Percentiles rank a stretch among this genome's conserved stretches.
Evolutionary conservation across 2,113 vertebrate species (phyloP).

Genomic region (Orthochromis malagaraziensis): DNA sequence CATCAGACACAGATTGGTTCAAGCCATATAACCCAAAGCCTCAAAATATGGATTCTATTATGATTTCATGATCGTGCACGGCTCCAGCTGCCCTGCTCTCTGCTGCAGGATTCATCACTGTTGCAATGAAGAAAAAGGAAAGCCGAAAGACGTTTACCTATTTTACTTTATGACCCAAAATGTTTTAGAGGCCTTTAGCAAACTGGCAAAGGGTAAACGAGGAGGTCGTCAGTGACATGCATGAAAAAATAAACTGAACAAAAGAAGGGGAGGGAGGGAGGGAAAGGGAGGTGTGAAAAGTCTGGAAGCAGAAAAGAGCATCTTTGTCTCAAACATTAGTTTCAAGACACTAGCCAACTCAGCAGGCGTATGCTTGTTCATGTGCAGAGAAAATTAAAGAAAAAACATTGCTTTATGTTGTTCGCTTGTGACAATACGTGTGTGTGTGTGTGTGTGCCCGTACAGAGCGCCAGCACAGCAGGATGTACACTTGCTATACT

Average conservation of each 20-base stretch:
- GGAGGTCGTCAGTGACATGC: background rate
- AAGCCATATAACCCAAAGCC: background rate
- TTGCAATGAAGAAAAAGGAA: background rate
- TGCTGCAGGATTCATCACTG: background rate
- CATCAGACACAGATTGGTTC: background rate
- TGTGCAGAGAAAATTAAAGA: constrained; percentile 10
- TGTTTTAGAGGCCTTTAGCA: background rate
- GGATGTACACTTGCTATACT: background rate
- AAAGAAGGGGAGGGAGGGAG: background rate
- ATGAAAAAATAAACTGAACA: background rate
- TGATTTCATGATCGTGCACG: background rate
- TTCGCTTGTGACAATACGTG: background rate
- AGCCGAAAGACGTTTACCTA: background rate
- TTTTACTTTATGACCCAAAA: background rate
- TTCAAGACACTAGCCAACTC: constrained; percentile 13
- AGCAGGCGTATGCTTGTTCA: constrained; percentile 20
- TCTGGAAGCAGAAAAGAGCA: constrained; percentile 38
- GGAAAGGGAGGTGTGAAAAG: background rate
- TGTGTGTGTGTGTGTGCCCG: background rate
- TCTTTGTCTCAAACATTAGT: constrained; percentile 35
- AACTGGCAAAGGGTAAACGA: background rate
- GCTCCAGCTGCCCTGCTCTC: background rate
- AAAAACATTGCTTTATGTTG: background rate
- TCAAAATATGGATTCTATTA: background rate
- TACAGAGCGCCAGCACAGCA: constrained; percentile 9